Evolutionary conservation across 1,140 invertebrate species (phyloP).

Genomic region (Oncopeltus fasciatus): DNA sequence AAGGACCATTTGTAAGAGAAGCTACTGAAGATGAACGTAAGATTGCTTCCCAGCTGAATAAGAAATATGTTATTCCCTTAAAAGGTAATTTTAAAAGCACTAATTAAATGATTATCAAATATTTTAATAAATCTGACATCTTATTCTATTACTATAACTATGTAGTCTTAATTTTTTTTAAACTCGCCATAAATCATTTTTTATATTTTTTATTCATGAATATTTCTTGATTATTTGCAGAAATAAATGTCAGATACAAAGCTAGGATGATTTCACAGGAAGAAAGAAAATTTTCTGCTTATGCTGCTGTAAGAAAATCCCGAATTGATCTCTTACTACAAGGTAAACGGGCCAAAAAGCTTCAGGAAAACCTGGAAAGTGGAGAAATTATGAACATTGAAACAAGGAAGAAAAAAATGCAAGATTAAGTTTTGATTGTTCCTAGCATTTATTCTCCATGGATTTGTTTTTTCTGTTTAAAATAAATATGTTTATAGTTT

Average conservation of each 20-base stretch:
- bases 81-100: too few relatives aligned
- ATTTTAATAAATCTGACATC: too few relatives aligned
- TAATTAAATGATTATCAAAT: too few relatives aligned
- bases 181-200: too few relatives aligned
- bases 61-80: slow-evolving; percentile 74
- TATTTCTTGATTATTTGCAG: too few relatives aligned
- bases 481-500: too few relatives aligned
- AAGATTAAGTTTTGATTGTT: not conserved
- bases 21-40: slow-evolving; percentile 84
- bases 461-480: too few relatives aligned
- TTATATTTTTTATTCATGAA: too few relatives aligned
- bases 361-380: slow-evolving; percentile 87
- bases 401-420: slow-evolving; percentile 29
- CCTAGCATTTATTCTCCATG: too few relatives aligned
- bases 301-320: slow-evolving; percentile 70
- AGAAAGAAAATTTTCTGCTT: slow-evolving; percentile 84
- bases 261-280: slow-evolving; percentile 73
- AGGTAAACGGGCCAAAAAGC: slow-evolving; percentile 83
- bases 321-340: slow-evolving; percentile 76
- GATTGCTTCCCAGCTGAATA: slow-evolving; percentile 72
- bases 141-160: too few relatives aligned
- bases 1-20: too few relatives aligned
- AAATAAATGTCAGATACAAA: slow-evolving; percentile 52
- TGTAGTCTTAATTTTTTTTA: too few relatives aligned
- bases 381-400: slow-evolving; percentile 61